These are phyloP conservation scores for Drosophila kuntzei DNA, from an alignment of 2,888 invertebrate genomes.

Conservation along the genomic window DNA sequence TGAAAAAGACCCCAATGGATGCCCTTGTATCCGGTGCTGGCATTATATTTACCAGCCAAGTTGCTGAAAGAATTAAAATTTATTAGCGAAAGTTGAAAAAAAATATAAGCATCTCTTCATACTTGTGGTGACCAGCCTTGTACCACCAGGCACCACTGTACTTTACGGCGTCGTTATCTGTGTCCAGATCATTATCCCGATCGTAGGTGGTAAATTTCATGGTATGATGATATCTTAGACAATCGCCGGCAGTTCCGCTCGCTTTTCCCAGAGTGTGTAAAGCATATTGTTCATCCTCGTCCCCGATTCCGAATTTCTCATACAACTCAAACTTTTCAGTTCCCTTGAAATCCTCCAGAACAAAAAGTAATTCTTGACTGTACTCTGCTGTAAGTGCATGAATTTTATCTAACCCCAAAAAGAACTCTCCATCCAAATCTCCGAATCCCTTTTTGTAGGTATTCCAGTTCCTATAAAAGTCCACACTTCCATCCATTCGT, in stretches of 20 bases:
- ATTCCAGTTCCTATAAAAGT: conserved; percentile 1
- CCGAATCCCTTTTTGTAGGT: conserved; percentile 3
- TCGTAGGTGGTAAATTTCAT: conserved; percentile 3
- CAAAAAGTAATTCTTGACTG: conserved; percentile 2
- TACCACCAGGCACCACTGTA: conserved; percentile 6
- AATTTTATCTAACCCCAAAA: conserved; percentile 2
- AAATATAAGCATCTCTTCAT: neutral
- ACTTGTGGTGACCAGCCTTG: neutral
- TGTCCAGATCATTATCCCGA: neutral
- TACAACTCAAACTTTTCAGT: neutral
- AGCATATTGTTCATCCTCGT: neutral
- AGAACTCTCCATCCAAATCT: conserved; percentile 3
- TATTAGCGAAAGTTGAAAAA: neutral
- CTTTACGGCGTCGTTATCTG: neutral
- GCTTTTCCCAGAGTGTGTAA: neutral
- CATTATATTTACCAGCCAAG: conserved; percentile 46
- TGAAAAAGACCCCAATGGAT: conserved; percentile 28
- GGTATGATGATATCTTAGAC: neutral
- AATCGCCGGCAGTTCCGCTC: conserved; percentile 1
- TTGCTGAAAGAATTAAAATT: conserved; percentile 7
- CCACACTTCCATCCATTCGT: conserved; percentile 8
- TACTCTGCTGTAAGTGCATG: neutral
- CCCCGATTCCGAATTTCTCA: conserved; percentile 1
- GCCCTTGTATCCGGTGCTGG: conserved; percentile 27
- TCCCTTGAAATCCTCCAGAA: conserved; percentile 8